Evolutionary conservation across 2,797 vertebrate genomes (phyloP).

Genomic region (Enteromius argenteus): DNA sequence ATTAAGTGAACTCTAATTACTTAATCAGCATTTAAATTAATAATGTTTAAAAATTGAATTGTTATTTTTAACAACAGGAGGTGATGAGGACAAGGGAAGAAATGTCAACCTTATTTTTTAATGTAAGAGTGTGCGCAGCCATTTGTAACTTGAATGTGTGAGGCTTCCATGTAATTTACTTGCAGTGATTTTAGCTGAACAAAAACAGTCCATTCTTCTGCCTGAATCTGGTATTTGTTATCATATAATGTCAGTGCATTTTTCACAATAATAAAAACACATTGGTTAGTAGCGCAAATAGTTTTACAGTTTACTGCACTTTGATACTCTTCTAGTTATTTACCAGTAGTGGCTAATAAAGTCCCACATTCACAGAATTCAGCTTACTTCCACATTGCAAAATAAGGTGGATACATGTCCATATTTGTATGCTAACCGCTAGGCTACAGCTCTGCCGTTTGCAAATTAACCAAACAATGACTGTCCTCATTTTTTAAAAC

Average conservation of each 20-base stretch:
- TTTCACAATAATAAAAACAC: neutral
- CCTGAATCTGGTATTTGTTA: neutral
- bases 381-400: neutral
- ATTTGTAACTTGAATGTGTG: neutral
- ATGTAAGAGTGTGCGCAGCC: neutral
- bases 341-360: neutral
- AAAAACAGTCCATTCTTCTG: neutral
- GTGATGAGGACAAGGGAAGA: neutral
- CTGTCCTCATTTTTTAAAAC: neutral
- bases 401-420: neutral
- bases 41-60: neutral
- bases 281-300: neutral
- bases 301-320: neutral
- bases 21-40: neutral
- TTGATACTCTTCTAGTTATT: neutral
- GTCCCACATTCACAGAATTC: neutral
- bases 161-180: neutral
- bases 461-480: slow-evolving; percentile 17
- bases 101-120: neutral
- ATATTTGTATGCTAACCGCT: neutral
- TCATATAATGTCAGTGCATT: neutral
- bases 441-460: neutral
- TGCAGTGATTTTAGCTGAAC: neutral
- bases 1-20: neutral
- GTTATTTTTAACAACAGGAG: too few relatives aligned